Evolutionary conservation across 2,888 invertebrate genomes (phyloP).

Genomic region (Argyresthia goedartella): DNA sequence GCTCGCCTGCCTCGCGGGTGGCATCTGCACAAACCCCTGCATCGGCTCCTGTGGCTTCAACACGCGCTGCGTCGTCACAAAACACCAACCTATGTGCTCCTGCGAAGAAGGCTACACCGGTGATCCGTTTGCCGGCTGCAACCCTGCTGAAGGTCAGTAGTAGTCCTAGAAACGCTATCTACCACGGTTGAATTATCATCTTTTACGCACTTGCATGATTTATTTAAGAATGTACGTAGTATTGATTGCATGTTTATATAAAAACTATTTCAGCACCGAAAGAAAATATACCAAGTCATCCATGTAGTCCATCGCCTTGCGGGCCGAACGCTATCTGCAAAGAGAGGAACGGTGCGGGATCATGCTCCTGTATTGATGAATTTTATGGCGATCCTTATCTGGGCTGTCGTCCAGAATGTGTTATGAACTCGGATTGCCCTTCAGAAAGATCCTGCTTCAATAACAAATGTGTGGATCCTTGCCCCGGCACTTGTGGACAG

Average conservation of each 20-base stretch:
- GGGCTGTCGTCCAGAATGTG: constrained; percentile 86
- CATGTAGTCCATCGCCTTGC: constrained; percentile 84
- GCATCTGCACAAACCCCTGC: constrained; percentile 83
- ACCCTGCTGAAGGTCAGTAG: constrained; percentile 70
- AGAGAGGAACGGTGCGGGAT: constrained; percentile 80
- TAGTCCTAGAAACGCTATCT: constrained; percentile 16
- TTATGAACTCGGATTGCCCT: constrained; percentile 82
- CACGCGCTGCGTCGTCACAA: constrained; percentile 79
- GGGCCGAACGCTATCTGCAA: constrained; percentile 84
- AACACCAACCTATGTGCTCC: constrained; percentile 81
- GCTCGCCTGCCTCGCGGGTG: constrained; percentile 77
- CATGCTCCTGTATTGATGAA: constrained; percentile 80
- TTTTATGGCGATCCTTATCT: constrained; percentile 84
- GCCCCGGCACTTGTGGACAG: constrained; percentile 82
- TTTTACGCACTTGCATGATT: constrained; percentile 7
- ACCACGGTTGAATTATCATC: too few species aligned
- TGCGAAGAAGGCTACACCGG: constrained; percentile 82
- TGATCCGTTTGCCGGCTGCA: constrained; percentile 84
- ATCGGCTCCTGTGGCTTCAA: constrained; percentile 82
- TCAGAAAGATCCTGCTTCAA: constrained; percentile 79
- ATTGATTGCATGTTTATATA: constrained; percentile 15
- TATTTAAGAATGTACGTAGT: constrained; percentile 13
- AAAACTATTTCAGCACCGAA: constrained; percentile 54
- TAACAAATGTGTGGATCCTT: constrained; percentile 84
- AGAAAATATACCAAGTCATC: constrained; percentile 73